These are phyloP conservation scores for Strix aluco DNA, from an alignment of 2,113 vertebrate species.

Conservation along the genomic window DNA sequence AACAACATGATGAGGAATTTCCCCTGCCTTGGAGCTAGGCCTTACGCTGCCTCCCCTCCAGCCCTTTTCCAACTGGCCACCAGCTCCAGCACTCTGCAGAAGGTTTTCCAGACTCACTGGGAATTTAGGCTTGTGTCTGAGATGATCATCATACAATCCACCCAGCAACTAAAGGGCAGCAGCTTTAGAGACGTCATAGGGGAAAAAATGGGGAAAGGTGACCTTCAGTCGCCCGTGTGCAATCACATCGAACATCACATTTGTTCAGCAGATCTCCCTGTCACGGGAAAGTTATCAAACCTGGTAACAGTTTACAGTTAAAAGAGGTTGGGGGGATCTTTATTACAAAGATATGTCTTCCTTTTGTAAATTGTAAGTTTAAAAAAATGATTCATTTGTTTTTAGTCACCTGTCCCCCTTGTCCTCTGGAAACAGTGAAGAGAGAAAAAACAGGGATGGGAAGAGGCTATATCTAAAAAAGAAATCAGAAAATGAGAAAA, in stretches of 20 bases:
- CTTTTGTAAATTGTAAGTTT: neutral
- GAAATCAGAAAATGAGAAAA: neutral
- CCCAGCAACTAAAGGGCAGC: neutral
- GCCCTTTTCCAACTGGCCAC: neutral
- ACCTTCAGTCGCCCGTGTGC: neutral
- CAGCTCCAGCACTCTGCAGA: neutral
- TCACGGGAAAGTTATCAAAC: neutral
- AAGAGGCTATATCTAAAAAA: neutral
- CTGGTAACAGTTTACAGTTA: neutral
- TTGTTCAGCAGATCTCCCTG: neutral
- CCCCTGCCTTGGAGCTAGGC: neutral
- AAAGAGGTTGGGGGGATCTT: neutral
- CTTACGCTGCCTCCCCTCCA: neutral
- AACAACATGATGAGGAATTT: neutral
- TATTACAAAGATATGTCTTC: neutral
- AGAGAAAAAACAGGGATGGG: neutral
- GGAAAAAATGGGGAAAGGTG: neutral
- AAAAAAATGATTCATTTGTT: neutral
- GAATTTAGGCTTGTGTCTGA: neutral
- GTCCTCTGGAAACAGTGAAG: neutral
- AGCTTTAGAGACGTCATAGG: neutral
- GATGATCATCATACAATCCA: neutral
- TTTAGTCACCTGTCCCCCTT: neutral
- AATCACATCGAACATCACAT: accelerated
- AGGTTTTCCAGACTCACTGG: neutral